Evolutionary conservation across 23 tunicate species (phyloP).

Genomic region (Clavelina lepadiformis): DNA sequence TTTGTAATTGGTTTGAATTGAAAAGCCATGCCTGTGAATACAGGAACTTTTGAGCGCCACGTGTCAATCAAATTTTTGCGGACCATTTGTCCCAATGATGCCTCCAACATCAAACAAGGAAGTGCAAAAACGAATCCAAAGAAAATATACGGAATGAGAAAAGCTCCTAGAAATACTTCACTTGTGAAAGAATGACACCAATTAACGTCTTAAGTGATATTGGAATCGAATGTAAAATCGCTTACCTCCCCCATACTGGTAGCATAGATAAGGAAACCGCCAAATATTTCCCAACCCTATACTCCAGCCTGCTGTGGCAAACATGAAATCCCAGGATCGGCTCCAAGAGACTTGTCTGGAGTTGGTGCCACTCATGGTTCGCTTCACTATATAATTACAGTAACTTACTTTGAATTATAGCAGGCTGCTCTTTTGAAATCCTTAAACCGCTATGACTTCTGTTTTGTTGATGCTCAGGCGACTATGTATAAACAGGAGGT

Average conservation of each 20-base stretch:
- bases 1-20: not conserved
- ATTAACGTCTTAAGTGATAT: not conserved
- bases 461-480: too few relatives aligned
- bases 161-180: not conserved
- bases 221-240: not conserved
- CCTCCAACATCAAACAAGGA: constrained; percentile 1
- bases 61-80: constrained; percentile 1
- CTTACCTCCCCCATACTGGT: constrained; percentile 20
- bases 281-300: constrained; percentile 10
- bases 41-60: too few relatives aligned
- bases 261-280: constrained; percentile 9
- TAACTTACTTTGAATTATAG: too few relatives aligned
- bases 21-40: too few relatives aligned
- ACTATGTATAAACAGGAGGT: too few relatives aligned
- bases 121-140: not conserved
- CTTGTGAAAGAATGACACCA: not conserved
- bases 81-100: constrained; percentile 3
- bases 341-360: constrained; percentile 10
- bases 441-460: too few relatives aligned
- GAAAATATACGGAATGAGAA: constrained; percentile 2
- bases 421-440: too few relatives aligned
- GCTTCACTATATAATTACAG: too few relatives aligned
- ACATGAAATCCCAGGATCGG: constrained; percentile 13
- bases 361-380: too few relatives aligned
- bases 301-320: constrained; percentile 3